Base-by-base conservation (phyloP, 2,888 invertebrate genomes). In the Stenodema calcarata region DNA sequence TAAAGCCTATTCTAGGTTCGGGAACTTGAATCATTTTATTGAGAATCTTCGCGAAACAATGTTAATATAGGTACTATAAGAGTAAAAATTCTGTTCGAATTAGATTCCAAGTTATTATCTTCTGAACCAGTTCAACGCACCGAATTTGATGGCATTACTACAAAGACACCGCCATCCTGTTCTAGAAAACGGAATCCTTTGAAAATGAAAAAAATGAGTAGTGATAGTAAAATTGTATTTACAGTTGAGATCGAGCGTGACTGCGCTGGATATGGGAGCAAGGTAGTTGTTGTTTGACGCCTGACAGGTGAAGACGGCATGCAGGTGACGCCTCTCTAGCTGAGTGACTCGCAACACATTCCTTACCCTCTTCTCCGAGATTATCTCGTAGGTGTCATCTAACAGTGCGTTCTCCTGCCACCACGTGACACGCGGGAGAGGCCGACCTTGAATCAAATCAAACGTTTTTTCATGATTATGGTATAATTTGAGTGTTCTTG, bases 361-460 rank as follows among this genome's bases (percentile, higher is more conserved):
- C 50, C 93, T 92, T 82, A 95, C 95, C 84, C 93, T 92, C 2
- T 94, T 93, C 88, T 94, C 94, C 30, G 94, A 93, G 88, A 94
- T 92, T 28, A 93, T 93, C 90, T 95, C 95, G 89, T 93, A 95
- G 47, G 93, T 93, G 90, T 95, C 95, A 90, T 95, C 94, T 86
- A 95, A 92, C 62, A 95, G 92, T 1, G 94, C 94, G 88, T 94
- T 94, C 88, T 95, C 95, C 87, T 95, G 94, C 93, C 95, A 95
- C 95, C 95, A 96, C 87, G 94, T 95, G 88, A 96, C 94, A 6
- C 93, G 93, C 0, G 95, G 95, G 23, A 94, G 93, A 0, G 96
- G 96, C 86, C 94, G 94, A 89, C 96, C 96, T 96, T 91, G 9
- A 90, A 90, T 35, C 35, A 35, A n/a, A n/a, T n/a, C 35, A 35